Conservation (phyloP, 2,797 vertebrate genomes). For the Oophaga sylvatica region DNA sequence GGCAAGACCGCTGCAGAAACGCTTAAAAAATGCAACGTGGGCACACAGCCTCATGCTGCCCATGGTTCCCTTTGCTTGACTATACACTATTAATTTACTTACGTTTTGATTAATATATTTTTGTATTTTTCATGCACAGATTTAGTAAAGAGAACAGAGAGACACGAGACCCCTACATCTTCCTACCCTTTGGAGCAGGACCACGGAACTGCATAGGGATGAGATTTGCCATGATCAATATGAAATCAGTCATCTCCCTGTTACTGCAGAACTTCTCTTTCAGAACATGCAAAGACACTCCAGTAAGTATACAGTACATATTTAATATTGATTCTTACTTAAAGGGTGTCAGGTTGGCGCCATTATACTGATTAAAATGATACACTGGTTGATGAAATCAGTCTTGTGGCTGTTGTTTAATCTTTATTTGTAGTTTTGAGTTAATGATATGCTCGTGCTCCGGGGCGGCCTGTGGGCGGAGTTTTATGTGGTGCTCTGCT, state of each 20-base stretch:
- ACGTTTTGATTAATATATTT: background rate
- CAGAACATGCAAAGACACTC: constrained; percentile 82
- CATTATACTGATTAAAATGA: no score
- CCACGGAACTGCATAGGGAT: constrained; percentile 88
- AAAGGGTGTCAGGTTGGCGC: no score
- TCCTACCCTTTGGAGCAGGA: constrained; percentile 84
- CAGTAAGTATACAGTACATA: constrained; percentile 68
- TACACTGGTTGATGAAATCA: no score
- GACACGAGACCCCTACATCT: constrained; percentile 74
- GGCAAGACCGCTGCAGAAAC: no score
- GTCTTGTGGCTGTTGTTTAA: no score
- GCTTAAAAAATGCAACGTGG: no score
- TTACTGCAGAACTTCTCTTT: constrained; percentile 82
- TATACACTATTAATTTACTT: background rate
- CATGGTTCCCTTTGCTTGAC: background rate
- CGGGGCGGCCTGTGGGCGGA: no score
- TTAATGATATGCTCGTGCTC: no score
- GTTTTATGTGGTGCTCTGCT: no score
- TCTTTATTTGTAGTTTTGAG: no score
- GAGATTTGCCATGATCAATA: constrained; percentile 79
- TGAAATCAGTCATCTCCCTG: constrained; percentile 76
- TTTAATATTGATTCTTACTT: no score
- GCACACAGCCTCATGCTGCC: no score
- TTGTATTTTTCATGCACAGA: constrained; percentile 58
- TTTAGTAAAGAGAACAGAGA: constrained; percentile 85